A percentile compares a stretch with the other conserved stretches of the same genome.
phyloP scores from a whole-genome alignment of 2,888 invertebrate genomes.

The Orchesellides sinensis region DNA sequence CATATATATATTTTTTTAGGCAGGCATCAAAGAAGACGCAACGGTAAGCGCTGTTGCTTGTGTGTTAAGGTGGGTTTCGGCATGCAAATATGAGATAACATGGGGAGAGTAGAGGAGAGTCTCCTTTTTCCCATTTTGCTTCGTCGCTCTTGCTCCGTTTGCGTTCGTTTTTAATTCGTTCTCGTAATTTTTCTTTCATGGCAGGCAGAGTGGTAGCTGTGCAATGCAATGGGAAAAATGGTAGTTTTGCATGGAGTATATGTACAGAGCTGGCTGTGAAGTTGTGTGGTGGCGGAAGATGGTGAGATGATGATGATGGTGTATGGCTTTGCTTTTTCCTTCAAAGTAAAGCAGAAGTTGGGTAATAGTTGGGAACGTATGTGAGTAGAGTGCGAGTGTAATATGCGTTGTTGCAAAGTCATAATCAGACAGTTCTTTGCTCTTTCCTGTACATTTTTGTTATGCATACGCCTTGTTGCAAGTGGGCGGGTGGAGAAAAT shows the following conservation, averaged over 20 bases:
- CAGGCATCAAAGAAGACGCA: no score
- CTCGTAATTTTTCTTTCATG: constrained; percentile 4
- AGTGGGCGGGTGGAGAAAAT: no score
- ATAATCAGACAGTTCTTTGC: constrained; percentile 37
- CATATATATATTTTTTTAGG: no score
- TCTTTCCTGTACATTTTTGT: constrained; percentile 39
- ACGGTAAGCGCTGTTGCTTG: no score
- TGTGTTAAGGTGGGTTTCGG: no score
- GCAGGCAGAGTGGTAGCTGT: constrained; percentile 9
- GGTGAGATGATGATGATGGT: no score
- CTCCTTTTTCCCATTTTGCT: neutral
- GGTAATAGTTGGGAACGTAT: no score
- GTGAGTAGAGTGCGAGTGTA: neutral
- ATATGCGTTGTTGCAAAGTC: constrained; percentile 22
- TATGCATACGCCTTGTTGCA: constrained; percentile 43
- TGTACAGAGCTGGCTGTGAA: neutral
- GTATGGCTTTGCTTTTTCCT: no score
- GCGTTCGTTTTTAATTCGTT: constrained; percentile 31
- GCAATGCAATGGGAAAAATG: neutral
- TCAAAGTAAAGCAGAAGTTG: no score
- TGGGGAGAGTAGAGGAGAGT: neutral
- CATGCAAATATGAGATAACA: no score
- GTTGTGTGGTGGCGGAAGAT: no score
- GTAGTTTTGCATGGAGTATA: neutral
- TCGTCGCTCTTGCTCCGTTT: constrained; percentile 42